Base-by-base conservation (phyloP, 2,797 vertebrate species). In the Nyctalus aviator region DNA sequence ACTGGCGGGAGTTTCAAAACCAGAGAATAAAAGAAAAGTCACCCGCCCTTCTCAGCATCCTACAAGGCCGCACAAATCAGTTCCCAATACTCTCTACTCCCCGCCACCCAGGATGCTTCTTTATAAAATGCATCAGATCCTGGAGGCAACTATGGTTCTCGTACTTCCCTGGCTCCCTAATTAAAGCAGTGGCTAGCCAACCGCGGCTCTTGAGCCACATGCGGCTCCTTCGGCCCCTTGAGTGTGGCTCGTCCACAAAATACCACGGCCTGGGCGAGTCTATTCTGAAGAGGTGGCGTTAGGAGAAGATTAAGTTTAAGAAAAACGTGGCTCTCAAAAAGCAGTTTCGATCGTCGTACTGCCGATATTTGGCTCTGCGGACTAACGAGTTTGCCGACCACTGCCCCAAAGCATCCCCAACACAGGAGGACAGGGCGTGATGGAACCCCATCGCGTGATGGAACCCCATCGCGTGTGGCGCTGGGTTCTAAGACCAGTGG, bases 361-460 rank as follows among this genome's bases (percentile, higher is more conserved):
- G 10, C 4, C 11, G 44, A 9, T 2, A 44, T 44, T 11, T 11
- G 44, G 44, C 44, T 44, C 44, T 11, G 44, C 11, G 44, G 44
- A 11, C 44, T 44, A 44, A 10, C 1, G 44, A 44, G 44, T 44
- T 44, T 44, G 44, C 44, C 44, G 8, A 44, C 44, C 44, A 11
- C 44, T 44, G 44, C 44, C 44, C 30, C 25, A 59, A n/a, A 46
- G 15, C 37, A 30, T 14, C 57, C 68, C 82, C 5, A 12, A 3
- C 0, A 81, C 0, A 12, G 75, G 23, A 62, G 21, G 41, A 73
- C 8, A 11, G 15, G 48, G 2, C 0, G 13, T 0, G 21, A 75
- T 2, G 4, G 12, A 13, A 27, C 9, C 8, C 7, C 3, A 32
- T 21, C 25, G 2, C 0, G 13, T 0, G 21, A 75, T 2, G 4